Conservation (phyloP, 1,140 invertebrate species). For the Bombus haemorrhoidalis region DNA sequence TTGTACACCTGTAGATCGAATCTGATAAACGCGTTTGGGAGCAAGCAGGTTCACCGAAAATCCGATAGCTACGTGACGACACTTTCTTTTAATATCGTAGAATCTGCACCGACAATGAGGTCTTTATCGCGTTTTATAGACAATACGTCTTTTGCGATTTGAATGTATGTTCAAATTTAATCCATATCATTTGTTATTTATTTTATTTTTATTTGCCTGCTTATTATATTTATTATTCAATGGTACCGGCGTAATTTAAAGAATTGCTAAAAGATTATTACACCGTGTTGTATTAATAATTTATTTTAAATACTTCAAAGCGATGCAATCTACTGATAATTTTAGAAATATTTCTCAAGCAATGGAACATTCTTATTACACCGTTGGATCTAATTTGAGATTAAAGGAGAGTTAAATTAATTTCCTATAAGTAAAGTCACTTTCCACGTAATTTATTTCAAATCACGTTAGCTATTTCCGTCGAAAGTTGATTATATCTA, state of each 20-base stretch:
- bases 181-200: no score
- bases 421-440: not conserved
- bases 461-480: not conserved
- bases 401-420: not conserved
- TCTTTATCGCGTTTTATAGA: no score
- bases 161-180: no score
- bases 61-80: not conserved
- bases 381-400: not conserved
- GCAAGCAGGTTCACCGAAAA: not conserved
- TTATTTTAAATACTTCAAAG: no score
- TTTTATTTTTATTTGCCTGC: no score
- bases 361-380: not conserved
- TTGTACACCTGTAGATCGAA: conserved; percentile 31
- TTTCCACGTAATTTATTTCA: not conserved
- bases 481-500: not conserved
- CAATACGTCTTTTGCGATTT: not conserved
- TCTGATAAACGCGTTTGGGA: conserved; percentile 10
- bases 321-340: not conserved
- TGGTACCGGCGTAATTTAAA: no score
- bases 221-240: no score
- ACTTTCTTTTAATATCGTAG: not conserved
- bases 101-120: no score
- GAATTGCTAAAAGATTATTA: no score
- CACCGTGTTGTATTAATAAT: not conserved
- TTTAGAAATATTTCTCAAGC: not conserved